These are phyloP conservation scores for Calosoma granatense DNA, from an alignment of 1,140 invertebrate species.

Conservation along the genomic window DNA sequence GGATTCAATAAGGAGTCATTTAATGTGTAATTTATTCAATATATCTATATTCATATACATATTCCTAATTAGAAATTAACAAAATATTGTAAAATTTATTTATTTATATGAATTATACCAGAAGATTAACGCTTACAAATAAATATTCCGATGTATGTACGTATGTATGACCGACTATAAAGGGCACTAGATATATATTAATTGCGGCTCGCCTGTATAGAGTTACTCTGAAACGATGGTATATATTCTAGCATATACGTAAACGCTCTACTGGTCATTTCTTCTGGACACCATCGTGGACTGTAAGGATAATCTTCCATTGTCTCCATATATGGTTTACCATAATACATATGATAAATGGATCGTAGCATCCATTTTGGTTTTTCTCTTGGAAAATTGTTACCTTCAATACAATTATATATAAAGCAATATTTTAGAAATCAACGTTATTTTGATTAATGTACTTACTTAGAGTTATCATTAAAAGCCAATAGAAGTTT, in stretches of 20 bases:
- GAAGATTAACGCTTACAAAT: too few relatives aligned
- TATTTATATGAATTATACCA: too few relatives aligned
- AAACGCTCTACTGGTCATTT: constrained; percentile 10
- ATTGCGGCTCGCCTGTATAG: not conserved
- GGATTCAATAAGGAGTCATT: too few relatives aligned
- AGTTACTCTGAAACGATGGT: not conserved
- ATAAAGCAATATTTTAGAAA: not conserved
- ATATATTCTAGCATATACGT: not conserved
- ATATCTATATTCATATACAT: too few relatives aligned
- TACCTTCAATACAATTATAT: constrained; percentile 15
- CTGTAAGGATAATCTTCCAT: constrained; percentile 24
- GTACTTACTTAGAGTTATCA: constrained; percentile 26
- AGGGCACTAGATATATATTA: too few relatives aligned
- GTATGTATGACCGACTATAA: too few relatives aligned
- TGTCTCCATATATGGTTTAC: constrained; percentile 19
- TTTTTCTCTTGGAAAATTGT: constrained; percentile 27
- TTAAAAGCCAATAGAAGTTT: constrained; percentile 26
- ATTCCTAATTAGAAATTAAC: too few relatives aligned
- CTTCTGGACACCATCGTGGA: constrained; percentile 14
- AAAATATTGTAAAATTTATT: too few relatives aligned
- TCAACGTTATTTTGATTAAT: constrained; percentile 2
- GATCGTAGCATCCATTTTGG: constrained; percentile 26
- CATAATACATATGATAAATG: constrained; percentile 23
- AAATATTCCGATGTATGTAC: too few relatives aligned
- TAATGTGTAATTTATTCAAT: too few relatives aligned